Evolutionary conservation across 1,140 invertebrate species (phyloP), one percentile per base, ranked within the genome.

Genomic region (Notospermus geniculatus): DNA sequence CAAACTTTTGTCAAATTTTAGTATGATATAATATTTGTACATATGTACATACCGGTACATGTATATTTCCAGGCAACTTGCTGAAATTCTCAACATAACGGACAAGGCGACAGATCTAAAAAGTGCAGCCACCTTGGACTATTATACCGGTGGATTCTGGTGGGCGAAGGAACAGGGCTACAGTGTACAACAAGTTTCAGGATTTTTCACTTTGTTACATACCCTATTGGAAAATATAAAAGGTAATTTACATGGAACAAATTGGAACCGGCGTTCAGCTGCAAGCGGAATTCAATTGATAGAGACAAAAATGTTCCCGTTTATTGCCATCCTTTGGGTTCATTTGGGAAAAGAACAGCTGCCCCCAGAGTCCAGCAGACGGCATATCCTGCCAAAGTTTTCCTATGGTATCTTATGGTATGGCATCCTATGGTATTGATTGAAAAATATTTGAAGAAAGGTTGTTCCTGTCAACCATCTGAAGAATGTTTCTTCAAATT

Each of bases 141-240:
- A 75, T 54, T 78, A 73, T 60, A 74, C 73, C 39, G 66, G 64
- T 41, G 73, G 71, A 19, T 54, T 74, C 5, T 77, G 71, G 67
- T 80, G 77, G 77, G 73, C 61, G 9, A 73, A 74, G 55, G 71
- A 77, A 57, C 70, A 76, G 52, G 62, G 59, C 4, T 77, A 74
- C 60, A 71, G 50, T 22, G 50, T 63, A 1, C 66, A 71, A 57
- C 75, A 80, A 52, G 45, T 73, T 19, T 78, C 76, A n/a, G 76
- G 69, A 19, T 76, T 80, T 54, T 75, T 78, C 54, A 77, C 73
- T 41, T 61, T 75, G 19, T 43, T 71, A n/a, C 67, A 77, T 60
- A 69, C 36, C 45, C 41, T 78, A 13, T 57, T 80, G 36, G 68
- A 74, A 19, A 78, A 80, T 71, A 56, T 80, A 17, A 77, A 77